A percentile compares a stretch with the other conserved stretches of the same genome.
These are phyloP conservation scores for Nothobranchius kuhntae DNA, from an alignment of 2,113 vertebrate species.

Conservation along the genomic window DNA sequence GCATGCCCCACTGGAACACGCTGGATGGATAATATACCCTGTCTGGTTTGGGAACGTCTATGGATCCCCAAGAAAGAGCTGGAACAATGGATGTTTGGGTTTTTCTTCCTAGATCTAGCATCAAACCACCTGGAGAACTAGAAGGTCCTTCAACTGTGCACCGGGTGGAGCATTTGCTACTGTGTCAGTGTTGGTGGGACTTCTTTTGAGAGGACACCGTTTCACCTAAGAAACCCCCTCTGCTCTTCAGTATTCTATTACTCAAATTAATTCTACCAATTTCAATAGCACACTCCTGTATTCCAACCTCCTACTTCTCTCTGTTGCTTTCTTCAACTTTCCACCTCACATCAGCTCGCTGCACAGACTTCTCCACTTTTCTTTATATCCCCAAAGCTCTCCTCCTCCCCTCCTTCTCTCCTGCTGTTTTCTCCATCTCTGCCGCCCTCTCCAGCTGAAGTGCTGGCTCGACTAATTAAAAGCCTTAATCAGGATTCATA, in stretches of 20 bases:
- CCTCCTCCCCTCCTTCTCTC: conserved; percentile 18
- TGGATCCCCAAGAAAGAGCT: no score
- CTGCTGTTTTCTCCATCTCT: conserved; percentile 62
- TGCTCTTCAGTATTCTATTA: conserved; percentile 11
- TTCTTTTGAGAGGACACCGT: not conserved
- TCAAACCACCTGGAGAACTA: not conserved
- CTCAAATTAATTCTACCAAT: not conserved
- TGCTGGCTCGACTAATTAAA: conserved; percentile 82
- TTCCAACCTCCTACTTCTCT: conserved; percentile 9
- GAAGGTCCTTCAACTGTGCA: not conserved
- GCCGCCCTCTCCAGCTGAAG: conserved; percentile 76
- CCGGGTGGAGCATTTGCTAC: not conserved
- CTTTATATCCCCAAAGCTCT: not conserved
- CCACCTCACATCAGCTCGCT: conserved; percentile 17
- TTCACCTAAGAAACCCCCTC: not conserved
- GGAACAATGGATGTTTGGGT: no score
- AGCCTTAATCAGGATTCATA: conserved; percentile 83
- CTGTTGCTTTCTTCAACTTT: conserved; percentile 5
- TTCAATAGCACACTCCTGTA: not conserved
- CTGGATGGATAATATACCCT: no score
- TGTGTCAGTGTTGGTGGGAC: not conserved
- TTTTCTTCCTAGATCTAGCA: not conserved
- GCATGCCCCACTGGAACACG: no score
- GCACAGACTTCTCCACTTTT: conserved; percentile 11
- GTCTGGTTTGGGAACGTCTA: no score